Evolutionary conservation across 2,113 vertebrate genomes (phyloP).

Genomic region (Siniperca knerii): DNA sequence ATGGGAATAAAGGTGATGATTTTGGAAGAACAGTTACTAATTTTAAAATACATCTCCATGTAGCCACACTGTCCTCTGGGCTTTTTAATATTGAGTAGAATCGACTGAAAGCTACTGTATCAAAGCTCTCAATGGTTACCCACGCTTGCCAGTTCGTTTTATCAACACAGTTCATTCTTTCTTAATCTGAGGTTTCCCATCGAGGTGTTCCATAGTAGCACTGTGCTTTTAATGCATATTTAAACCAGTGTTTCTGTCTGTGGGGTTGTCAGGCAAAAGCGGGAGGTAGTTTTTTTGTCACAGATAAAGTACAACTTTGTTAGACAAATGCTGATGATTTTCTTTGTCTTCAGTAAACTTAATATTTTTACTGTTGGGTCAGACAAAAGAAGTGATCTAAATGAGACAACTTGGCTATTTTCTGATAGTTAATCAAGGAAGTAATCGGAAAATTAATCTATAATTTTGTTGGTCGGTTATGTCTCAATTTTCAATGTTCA

Average conservation of each 20-base stretch:
- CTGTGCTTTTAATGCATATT: slow-evolving; percentile 3
- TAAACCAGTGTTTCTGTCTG: slow-evolving; percentile 2
- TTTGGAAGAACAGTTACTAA: slow-evolving; percentile 18
- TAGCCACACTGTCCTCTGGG: background rate
- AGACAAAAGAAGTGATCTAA: background rate
- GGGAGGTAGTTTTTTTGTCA: background rate
- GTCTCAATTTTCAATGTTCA: background rate
- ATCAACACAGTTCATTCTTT: slow-evolving; percentile 20
- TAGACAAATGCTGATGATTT: no score
- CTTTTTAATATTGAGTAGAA: slow-evolving; percentile 20
- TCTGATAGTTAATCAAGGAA: background rate
- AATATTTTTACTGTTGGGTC: background rate
- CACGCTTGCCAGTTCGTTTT: background rate
- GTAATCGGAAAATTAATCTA: background rate
- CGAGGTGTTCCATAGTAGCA: background rate
- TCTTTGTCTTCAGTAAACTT: no score
- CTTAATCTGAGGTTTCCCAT: background rate
- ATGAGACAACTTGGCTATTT: background rate
- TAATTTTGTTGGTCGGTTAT: background rate
- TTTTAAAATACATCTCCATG: slow-evolving; percentile 18
- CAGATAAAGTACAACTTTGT: background rate
- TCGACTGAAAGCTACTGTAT: background rate
- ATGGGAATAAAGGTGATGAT: slow-evolving; percentile 30
- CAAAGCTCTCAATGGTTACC: background rate
- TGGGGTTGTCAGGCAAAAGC: background rate